These are phyloP conservation scores for Littorina saxatilis DNA, from an alignment of 1,140 invertebrate species.

Conservation along the genomic window DNA sequence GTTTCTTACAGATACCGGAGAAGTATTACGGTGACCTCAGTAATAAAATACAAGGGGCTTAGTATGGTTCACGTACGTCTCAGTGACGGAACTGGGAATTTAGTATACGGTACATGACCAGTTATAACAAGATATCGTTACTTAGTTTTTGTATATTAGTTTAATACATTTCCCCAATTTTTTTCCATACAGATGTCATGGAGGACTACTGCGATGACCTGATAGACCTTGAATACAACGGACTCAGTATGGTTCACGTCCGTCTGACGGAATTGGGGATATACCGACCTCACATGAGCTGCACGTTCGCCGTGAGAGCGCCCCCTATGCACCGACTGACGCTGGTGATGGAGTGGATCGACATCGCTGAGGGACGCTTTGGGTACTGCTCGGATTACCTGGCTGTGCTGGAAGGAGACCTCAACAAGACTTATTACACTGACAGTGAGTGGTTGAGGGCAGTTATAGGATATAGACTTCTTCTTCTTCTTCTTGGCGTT, in stretches of 20 bases:
- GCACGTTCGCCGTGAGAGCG: constrained; percentile 2
- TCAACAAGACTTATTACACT: background rate
- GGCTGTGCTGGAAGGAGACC: background rate
- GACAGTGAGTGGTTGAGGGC: constrained; percentile 13
- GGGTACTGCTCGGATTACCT: background rate
- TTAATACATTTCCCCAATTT: too few relatives aligned
- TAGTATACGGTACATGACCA: too few relatives aligned
- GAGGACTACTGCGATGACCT: constrained; percentile 22
- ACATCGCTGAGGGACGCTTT: background rate
- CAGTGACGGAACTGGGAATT: too few relatives aligned
- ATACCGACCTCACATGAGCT: constrained; percentile 1
- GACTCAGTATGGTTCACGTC: background rate
- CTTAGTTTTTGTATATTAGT: too few relatives aligned
- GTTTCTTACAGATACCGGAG: too few relatives aligned
- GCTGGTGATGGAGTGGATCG: constrained; percentile 5
- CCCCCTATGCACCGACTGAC: background rate
- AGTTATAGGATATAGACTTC: too few relatives aligned
- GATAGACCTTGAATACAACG: background rate
- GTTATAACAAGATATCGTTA: too few relatives aligned
- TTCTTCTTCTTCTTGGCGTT: too few relatives aligned
- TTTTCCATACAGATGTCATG: constrained; percentile 8
- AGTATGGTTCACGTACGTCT: too few relatives aligned
- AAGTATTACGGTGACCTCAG: too few relatives aligned
- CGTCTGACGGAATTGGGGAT: background rate
- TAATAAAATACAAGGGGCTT: too few relatives aligned